These are phyloP conservation scores for Thaumatotibia leucotreta DNA, from an alignment of 1,140 invertebrate genomes.

Conservation along the genomic window DNA sequence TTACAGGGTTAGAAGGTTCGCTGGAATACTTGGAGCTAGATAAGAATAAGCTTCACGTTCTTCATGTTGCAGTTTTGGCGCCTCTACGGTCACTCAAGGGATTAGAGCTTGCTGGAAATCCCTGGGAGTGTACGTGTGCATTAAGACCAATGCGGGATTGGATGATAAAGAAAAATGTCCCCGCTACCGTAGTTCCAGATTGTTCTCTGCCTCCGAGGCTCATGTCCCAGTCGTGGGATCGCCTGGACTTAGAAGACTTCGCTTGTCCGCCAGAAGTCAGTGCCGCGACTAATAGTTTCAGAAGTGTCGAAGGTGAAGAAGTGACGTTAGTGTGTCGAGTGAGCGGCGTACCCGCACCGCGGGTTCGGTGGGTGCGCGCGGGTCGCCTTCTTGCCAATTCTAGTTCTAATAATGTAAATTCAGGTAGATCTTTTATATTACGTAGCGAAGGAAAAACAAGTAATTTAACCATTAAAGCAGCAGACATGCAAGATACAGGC, in stretches of 20 bases:
- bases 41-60: constrained; percentile 82
- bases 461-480: constrained; percentile 83
- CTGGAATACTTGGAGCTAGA: constrained; percentile 87
- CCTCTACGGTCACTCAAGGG: constrained; percentile 83
- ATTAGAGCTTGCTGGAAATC: constrained; percentile 85
- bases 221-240: constrained; percentile 82
- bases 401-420: constrained; percentile 73
- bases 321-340: constrained; percentile 85
- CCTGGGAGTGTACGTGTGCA: constrained; percentile 89
- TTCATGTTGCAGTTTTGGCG: constrained; percentile 81
- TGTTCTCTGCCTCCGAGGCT: constrained; percentile 81
- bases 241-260: constrained; percentile 86
- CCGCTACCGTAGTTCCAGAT: constrained; percentile 79
- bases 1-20: constrained; percentile 82
- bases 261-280: constrained; percentile 84
- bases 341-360: constrained; percentile 82
- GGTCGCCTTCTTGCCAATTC: constrained; percentile 71
- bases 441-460: constrained; percentile 75
- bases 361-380: constrained; percentile 77
- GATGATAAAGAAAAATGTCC: constrained; percentile 87
- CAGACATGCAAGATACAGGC: constrained; percentile 83
- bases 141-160: constrained; percentile 85
- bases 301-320: constrained; percentile 83
- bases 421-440: constrained; percentile 62
- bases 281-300: constrained; percentile 75